Conservation (phyloP, 2,797 vertebrate genomes). For the Falco berigora region DNA sequence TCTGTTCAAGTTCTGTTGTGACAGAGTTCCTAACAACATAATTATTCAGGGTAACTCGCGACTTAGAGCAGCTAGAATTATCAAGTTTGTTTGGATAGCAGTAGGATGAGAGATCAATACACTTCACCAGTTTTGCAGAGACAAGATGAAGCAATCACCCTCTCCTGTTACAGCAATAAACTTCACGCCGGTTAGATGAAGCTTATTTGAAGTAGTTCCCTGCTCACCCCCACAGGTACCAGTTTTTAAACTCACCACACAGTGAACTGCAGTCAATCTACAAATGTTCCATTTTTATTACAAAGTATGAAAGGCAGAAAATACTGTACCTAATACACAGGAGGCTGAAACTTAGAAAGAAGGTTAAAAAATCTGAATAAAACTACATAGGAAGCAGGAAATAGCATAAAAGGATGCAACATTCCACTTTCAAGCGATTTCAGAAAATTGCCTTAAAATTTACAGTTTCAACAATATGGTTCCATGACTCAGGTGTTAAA, state of each 20-base stretch:
- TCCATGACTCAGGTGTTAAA: constrained; percentile 67
- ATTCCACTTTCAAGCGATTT: constrained; percentile 66
- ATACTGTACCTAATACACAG: constrained; percentile 76
- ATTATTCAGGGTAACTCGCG: neutral
- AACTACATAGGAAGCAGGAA: constrained; percentile 68
- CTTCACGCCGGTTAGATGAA: neutral
- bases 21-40: neutral
- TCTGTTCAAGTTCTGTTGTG: neutral
- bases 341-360: constrained; percentile 72
- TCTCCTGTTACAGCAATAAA: neutral
- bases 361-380: constrained; percentile 67
- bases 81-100: neutral
- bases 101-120: neutral
- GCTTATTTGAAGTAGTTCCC: neutral
- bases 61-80: neutral
- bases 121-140: neutral
- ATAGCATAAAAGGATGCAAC: constrained; percentile 68
- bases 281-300: constrained; percentile 79
- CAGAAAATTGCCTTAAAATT: constrained; percentile 62
- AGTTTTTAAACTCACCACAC: constrained; percentile 58
- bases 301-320: constrained; percentile 80
- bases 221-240: neutral
- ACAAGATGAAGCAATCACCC: neutral
- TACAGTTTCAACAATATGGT: constrained; percentile 63
- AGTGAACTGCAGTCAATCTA: constrained; percentile 69